Evolutionary conservation across 2,797 vertebrate species (phyloP).

Genomic region (Channallabes apus): DNA sequence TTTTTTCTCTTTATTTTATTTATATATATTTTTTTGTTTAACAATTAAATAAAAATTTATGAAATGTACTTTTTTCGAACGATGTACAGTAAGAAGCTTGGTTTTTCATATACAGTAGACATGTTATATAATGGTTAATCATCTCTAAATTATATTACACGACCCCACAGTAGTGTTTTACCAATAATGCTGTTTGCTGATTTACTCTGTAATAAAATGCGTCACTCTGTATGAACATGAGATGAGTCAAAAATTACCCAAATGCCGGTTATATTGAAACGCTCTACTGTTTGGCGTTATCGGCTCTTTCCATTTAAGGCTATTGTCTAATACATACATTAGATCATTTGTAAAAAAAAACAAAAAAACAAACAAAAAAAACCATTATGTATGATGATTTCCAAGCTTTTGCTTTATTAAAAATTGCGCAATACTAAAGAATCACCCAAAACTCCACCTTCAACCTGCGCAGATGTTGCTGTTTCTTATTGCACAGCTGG

Average conservation of each 20-base stretch:
- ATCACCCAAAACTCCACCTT: not conserved
- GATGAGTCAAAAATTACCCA: too few species aligned
- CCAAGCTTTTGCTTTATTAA: not conserved
- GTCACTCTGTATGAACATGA: not conserved
- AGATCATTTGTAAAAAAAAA: not conserved
- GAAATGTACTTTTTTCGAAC: not conserved
- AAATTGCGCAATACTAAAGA: not conserved
- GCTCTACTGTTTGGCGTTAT: too few species aligned
- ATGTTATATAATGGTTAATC: not conserved
- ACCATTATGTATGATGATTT: not conserved
- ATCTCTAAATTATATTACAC: not conserved
- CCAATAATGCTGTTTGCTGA: constrained; percentile 12
- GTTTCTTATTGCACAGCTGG: not conserved
- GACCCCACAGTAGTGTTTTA: not conserved
- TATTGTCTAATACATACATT: too few species aligned
- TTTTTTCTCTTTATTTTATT: not conserved
- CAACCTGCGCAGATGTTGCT: not conserved
- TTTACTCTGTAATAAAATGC: not conserved
- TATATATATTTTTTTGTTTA: too few species aligned
- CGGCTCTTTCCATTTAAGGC: too few species aligned
- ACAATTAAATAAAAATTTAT: not conserved
- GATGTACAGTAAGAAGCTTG: not conserved
- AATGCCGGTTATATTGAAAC: too few species aligned
- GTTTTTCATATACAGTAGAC: not conserved
- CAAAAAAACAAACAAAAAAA: too few species aligned